Evolutionary conservation across 37 sponge, comb jelly and placozoan genomes (phyloP).

Genomic region (Corticium candelabrum): DNA sequence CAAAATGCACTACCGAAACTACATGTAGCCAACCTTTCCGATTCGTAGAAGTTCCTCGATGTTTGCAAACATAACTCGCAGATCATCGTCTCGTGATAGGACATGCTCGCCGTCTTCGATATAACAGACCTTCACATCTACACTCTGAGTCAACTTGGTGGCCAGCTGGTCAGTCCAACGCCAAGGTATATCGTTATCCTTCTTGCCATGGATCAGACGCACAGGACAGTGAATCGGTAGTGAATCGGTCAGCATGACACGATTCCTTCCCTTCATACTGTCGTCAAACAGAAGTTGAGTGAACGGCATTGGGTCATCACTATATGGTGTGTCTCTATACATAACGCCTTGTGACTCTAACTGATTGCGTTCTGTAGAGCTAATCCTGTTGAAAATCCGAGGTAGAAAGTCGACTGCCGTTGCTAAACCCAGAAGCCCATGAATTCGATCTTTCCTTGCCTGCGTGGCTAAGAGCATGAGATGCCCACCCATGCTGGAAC

Average conservation of each 20-base stretch:
- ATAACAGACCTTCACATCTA: conserved; percentile 19
- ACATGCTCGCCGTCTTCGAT: conserved; percentile 61
- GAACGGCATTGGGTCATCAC: conserved; percentile 17
- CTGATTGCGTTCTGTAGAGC: conserved; percentile 24
- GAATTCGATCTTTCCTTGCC: conserved; percentile 49
- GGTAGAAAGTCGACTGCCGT: conserved; percentile 43
- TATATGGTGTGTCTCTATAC: conserved; percentile 9
- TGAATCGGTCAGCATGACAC: conserved; percentile 9
- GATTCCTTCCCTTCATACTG: conserved; percentile 57
- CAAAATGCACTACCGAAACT: no score
- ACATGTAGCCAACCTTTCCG: no score
- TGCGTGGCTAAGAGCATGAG: conserved; percentile 60
- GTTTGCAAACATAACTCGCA: conserved; percentile 21
- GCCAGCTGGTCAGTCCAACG: conserved; percentile 16
- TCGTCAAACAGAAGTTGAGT: conserved; percentile 42
- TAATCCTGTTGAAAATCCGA: conserved; percentile 32
- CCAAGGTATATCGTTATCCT: conserved; percentile 30
- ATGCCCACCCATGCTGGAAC: conserved; percentile 58
- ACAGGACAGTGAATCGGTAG: conserved; percentile 19
- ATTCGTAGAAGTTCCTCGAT: no score
- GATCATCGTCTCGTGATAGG: conserved; percentile 50
- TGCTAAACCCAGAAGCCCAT: conserved; percentile 48
- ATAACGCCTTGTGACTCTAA: conserved; percentile 29
- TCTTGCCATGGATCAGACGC: conserved; percentile 50
- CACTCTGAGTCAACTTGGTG: conserved; percentile 17